Percentiles rank a stretch among this genome's conserved stretches.
These are phyloP conservation scores for Pteria penguin DNA, from an alignment of 2,888 invertebrate genomes.

Conservation along the genomic window DNA sequence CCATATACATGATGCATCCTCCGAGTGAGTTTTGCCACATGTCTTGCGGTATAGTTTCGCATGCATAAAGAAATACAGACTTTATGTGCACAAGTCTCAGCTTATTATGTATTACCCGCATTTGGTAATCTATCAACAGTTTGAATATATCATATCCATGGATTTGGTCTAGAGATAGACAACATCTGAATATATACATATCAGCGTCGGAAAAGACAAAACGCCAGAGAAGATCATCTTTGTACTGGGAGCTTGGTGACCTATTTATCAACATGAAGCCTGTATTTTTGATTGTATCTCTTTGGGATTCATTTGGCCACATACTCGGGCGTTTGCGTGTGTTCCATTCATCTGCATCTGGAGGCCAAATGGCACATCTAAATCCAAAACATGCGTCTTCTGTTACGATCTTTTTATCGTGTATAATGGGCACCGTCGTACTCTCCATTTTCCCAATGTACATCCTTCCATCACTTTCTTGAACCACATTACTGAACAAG, in stretches of 20 bases:
- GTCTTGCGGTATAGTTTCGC: constrained; percentile 45
- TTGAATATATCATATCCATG: constrained; percentile 44
- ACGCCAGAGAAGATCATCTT: constrained; percentile 20
- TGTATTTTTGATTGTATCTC: constrained; percentile 19
- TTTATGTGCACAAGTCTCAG: constrained; percentile 21
- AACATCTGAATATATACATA: neutral
- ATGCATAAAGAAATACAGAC: constrained; percentile 43
- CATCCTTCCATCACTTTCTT: no score
- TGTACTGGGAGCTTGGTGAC: constrained; percentile 20
- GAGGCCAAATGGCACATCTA: constrained; percentile 43
- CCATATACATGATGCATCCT: constrained; percentile 43
- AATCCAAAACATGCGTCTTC: neutral
- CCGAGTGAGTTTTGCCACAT: constrained; percentile 39
- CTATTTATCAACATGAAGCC: constrained; percentile 40
- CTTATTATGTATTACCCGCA: neutral
- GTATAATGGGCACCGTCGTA: no score
- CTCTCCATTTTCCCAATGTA: no score
- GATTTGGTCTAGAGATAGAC: constrained; percentile 34
- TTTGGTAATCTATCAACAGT: constrained; percentile 23
- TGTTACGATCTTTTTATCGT: no score
- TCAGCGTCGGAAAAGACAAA: constrained; percentile 31
- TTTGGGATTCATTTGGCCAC: constrained; percentile 45
- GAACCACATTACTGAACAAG: neutral
- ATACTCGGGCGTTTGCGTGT: constrained; percentile 35
- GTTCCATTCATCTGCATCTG: constrained; percentile 41